Conservation (phyloP, 1,140 invertebrate genomes). For the Hyphantria cunea region DNA sequence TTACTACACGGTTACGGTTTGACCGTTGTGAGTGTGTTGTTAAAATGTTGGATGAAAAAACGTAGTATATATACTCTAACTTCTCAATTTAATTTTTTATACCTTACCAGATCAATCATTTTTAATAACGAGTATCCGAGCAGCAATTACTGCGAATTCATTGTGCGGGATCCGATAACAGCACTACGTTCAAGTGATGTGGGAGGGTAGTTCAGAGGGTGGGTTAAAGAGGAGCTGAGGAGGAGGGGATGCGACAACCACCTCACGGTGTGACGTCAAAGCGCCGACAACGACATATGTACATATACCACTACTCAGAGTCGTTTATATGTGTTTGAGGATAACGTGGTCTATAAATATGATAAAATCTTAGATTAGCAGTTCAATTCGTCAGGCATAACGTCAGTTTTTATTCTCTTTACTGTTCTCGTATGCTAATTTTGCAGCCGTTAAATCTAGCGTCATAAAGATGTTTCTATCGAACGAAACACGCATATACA, state of each 20-base stretch:
- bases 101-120: too few species aligned
- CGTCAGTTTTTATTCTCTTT: too few species aligned
- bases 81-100: too few species aligned
- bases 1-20: too few species aligned
- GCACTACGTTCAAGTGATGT: conserved; percentile 12
- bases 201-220: conserved; percentile 19
- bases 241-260: conserved; percentile 5
- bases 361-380: background rate
- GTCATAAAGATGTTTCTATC: too few species aligned
- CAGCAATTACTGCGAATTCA: conserved; percentile 25
- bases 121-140: too few species aligned
- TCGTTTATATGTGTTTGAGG: conserved; percentile 12
- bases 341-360: conserved; percentile 20
- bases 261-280: conserved; percentile 27
- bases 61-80: too few species aligned
- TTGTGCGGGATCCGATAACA: conserved; percentile 16
- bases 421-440: too few species aligned
- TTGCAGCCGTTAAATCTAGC: too few species aligned
- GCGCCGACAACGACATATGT: conserved; percentile 6
- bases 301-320: conserved; percentile 6
- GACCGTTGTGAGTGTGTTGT: too few species aligned
- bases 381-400: background rate
- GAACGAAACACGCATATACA: too few species aligned
- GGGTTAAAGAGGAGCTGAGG: conserved; percentile 1
- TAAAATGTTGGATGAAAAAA: too few species aligned